phyloP scores from a whole-genome alignment of 2,888 invertebrate genomes.

The Gari tellinella region DNA sequence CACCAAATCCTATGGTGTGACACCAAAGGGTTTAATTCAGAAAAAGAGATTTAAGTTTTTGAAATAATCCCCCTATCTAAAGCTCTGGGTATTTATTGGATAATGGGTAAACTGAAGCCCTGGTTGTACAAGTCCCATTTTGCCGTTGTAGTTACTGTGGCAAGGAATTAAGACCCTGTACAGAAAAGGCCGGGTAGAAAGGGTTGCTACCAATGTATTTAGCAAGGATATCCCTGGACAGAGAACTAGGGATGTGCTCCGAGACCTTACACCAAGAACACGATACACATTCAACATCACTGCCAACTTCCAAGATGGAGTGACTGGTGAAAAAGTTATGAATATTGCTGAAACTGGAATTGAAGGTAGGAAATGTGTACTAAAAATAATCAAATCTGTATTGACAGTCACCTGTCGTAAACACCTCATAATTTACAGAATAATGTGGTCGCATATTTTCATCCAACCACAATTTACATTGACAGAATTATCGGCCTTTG shows the following conservation, averaged over 20 bases:
- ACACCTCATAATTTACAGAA: too few relatives aligned
- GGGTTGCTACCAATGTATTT: conserved; percentile 48
- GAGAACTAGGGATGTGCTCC: conserved; percentile 69
- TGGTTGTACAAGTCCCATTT: too few relatives aligned
- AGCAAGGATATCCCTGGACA: conserved; percentile 69
- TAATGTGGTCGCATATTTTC: neutral
- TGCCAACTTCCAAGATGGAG: conserved; percentile 78
- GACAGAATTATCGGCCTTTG: too few relatives aligned
- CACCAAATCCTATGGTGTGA: too few relatives aligned
- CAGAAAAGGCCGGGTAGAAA: conserved; percentile 69
- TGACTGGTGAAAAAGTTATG: conserved; percentile 68
- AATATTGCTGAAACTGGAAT: conserved; percentile 79
- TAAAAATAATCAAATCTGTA: too few relatives aligned
- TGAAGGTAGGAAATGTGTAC: conserved; percentile 72
- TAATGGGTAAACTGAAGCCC: too few relatives aligned
- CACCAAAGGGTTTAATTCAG: too few relatives aligned
- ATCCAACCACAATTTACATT: too few relatives aligned
- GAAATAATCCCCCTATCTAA: too few relatives aligned
- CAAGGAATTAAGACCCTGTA: conserved; percentile 76
- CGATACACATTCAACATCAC: conserved; percentile 82
- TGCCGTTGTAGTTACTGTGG: conserved; percentile 72
- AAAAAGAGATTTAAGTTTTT: too few relatives aligned
- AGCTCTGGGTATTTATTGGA: too few relatives aligned
- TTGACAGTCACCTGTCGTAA: too few relatives aligned
- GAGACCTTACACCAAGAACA: conserved; percentile 79